Evolutionary conservation across 2,888 invertebrate species (phyloP).

Genomic region (Rhopalosiphum nymphaeae): DNA sequence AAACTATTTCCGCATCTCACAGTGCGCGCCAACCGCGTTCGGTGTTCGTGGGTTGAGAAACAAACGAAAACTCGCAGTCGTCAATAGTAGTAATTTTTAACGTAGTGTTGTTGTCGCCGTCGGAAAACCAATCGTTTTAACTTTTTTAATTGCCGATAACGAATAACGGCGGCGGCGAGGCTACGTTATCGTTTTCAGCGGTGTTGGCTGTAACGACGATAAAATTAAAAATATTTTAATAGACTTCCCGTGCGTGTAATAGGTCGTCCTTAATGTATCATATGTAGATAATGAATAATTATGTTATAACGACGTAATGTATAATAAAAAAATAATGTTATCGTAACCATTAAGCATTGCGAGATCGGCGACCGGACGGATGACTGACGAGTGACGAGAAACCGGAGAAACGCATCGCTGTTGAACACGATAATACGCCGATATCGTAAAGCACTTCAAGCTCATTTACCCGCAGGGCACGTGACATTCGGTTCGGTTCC

Average conservation of each 20-base stretch:
- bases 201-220: neutral
- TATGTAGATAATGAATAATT: neutral
- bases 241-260: neutral
- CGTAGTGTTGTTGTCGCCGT: neutral
- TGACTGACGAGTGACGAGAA: too few relatives aligned
- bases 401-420: neutral
- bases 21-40: neutral
- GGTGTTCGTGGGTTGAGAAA: too few relatives aligned
- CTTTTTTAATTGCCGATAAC: constrained; percentile 4
- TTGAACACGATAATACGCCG: neutral
- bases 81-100: neutral
- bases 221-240: neutral
- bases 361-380: neutral
- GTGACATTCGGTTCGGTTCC: neutral
- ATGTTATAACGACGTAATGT: neutral
- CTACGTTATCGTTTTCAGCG: neutral
- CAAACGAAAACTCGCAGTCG: neutral
- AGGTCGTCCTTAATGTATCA: neutral
- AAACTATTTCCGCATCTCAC: neutral
- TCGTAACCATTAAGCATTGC: neutral
- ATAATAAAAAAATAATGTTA: neutral
- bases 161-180: neutral
- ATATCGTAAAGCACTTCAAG: neutral
- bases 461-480: neutral
- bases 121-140: neutral